These are phyloP conservation scores for Synergus japonicus DNA, from an alignment of 2,888 invertebrate genomes.

Conservation along the genomic window DNA sequence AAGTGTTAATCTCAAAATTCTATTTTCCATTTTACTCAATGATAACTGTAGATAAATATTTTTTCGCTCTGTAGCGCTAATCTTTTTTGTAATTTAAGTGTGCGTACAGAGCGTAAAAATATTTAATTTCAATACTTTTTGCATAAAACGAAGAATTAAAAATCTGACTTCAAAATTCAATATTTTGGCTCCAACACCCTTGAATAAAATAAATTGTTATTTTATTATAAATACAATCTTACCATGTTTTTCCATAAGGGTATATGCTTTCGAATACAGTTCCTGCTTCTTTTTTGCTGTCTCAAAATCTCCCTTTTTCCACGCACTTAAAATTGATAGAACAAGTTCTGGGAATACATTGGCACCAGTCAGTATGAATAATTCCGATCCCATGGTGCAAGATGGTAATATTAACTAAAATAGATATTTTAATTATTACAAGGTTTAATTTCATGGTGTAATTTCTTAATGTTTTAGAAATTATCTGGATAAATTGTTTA, in stretches of 20 bases:
- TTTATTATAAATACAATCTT: constrained; percentile 41
- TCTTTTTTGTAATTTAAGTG: too few relatives aligned
- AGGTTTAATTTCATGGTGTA: background rate
- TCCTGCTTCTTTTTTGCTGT: constrained; percentile 79
- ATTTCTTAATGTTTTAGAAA: constrained; percentile 18
- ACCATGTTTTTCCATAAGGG: constrained; percentile 76
- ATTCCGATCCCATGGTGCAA: constrained; percentile 84
- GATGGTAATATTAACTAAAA: constrained; percentile 84
- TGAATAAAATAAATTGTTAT: background rate
- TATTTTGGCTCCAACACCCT: too few relatives aligned
- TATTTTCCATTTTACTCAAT: too few relatives aligned
- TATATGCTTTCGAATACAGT: constrained; percentile 68
- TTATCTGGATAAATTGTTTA: constrained; percentile 69
- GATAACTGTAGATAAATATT: too few relatives aligned
- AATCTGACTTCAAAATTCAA: too few relatives aligned
- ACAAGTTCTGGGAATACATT: constrained; percentile 83
- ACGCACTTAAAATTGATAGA: constrained; percentile 79
- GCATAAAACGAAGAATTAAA: too few relatives aligned
- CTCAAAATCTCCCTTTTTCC: constrained; percentile 77
- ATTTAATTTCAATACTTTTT: too few relatives aligned
- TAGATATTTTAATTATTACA: background rate
- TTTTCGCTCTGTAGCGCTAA: too few relatives aligned
- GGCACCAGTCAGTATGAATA: constrained; percentile 85
- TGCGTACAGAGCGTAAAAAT: too few relatives aligned
- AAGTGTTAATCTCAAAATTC: too few relatives aligned